These are phyloP conservation scores for Caradrina clavipalpis DNA, from an alignment of 2,888 invertebrate species.

Conservation along the genomic window DNA sequence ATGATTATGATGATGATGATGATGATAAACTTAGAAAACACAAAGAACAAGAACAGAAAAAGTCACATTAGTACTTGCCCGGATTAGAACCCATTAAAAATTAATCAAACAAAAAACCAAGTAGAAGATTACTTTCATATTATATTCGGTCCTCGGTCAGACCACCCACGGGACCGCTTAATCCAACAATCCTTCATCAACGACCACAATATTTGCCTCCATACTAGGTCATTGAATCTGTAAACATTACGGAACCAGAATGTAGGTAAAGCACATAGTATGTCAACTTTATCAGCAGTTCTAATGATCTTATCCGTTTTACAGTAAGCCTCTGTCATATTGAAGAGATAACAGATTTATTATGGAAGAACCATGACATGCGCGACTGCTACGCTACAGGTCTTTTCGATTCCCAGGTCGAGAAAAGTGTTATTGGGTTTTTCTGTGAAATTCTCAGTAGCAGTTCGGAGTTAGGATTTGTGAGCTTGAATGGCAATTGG, in stretches of 20 bases:
- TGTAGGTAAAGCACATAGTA: conserved; percentile 54
- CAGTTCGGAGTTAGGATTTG: too few species aligned
- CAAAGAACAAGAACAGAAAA: too few species aligned
- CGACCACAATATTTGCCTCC: conserved; percentile 39
- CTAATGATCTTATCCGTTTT: conserved; percentile 45
- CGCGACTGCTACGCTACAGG: conserved; percentile 4
- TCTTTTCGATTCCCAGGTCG: too few species aligned
- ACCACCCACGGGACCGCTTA: conserved; percentile 32
- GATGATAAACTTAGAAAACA: too few species aligned
- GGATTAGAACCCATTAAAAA: conserved; percentile 5
- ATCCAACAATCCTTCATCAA: conserved; percentile 28
- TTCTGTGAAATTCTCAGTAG: too few species aligned
- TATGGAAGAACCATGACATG: conserved; percentile 32
- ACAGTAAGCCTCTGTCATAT: conserved; percentile 43
- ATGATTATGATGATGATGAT: too few species aligned
- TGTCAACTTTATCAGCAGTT: conserved; percentile 44
- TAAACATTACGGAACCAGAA: conserved; percentile 56
- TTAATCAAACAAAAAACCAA: conserved; percentile 26
- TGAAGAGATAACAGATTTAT: conserved; percentile 48
- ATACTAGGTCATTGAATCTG: conserved; percentile 52
- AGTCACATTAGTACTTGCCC: too few species aligned
- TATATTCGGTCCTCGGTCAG: conserved; percentile 1
- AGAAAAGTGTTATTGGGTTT: too few species aligned
- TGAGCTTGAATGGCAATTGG: too few species aligned
- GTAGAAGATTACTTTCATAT: conserved; percentile 15